Evolutionary conservation across 1,140 invertebrate genomes (phyloP), one percentile per base, ranked within the genome.

Genomic region (Acarapis woodi): DNA sequence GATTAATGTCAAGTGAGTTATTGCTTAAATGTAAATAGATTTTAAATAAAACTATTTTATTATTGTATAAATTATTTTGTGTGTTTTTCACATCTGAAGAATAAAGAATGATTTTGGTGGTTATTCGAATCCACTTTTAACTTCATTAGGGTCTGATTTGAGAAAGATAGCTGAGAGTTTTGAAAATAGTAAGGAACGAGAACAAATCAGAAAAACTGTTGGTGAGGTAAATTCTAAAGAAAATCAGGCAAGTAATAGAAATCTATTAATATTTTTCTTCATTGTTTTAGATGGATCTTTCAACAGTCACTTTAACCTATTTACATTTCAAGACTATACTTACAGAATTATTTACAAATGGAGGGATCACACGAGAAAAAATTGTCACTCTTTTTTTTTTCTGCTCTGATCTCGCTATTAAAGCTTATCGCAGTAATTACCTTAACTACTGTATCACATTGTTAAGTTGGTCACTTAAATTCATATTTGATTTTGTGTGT

Each of bases 81-180:
- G n/a, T n/a, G n/a, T n/a, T 34, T 52, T 19, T 40, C 51, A 22
- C 8, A 28, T 14, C 37, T 52, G 19, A 48, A 54, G 14, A 45
- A 49, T 28, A 24, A 53, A 6, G 70, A 93, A 38, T 72, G 69
- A 9, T 79, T 26, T 26, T 26, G 25, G n/a, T 26, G 25, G 25
- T 8, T 26, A 26, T n/a, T 26, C 25, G 25, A 26, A 26, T 26
- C n/a, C 25, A n/a, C n/a, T 26, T 6, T 26, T 26, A n/a, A n/a
- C 25, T 26, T 26, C 25, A 8, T 8, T 26, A 6, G 55, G 55
- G 12, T 38, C 47, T 30, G 51, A 53, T 31, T 41, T 57, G 3
- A 32, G 51, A 28, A 19, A 39, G 24, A 46, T 52, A 37, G 53
- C 55, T 5, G 53, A 56, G 41, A 44, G 46, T 16, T 56, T 57